A percentile compares a stretch with the other conserved stretches of the same genome.
Conservation (phyloP, 2,888 invertebrate species). For the Caenorhabditis uteleia region DNA sequence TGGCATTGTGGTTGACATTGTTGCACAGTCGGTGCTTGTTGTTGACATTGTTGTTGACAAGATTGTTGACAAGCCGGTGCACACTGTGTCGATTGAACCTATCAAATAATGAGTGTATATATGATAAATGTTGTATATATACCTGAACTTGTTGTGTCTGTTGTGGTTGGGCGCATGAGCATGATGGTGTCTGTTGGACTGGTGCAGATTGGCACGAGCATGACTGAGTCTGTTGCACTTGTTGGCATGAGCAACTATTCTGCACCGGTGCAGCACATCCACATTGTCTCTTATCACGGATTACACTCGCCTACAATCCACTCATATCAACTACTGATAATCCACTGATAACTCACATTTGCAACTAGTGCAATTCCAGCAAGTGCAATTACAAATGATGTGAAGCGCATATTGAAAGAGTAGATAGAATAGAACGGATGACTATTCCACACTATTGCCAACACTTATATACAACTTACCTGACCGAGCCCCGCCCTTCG, state of each 20-base stretch:
- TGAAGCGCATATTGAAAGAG: constrained; percentile 29
- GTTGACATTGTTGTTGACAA: constrained; percentile 38
- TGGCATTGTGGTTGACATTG: constrained; percentile 45
- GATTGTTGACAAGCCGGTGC: constrained; percentile 48
- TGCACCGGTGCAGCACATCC: constrained; percentile 44
- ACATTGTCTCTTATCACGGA: constrained; percentile 54
- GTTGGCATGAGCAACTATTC: constrained; percentile 44
- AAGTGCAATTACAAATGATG: constrained; percentile 27
- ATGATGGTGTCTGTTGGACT: constrained; percentile 37
- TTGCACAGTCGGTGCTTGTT: constrained; percentile 18
- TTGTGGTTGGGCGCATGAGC: constrained; percentile 46
- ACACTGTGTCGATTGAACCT: constrained; percentile 44
- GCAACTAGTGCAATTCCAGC: constrained; percentile 30
- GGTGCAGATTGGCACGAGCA: constrained; percentile 50
- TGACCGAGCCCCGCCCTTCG: neutral
- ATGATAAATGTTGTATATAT: neutral
- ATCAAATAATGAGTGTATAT: neutral
- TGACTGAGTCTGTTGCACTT: constrained; percentile 39
- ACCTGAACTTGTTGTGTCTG: constrained; percentile 41
- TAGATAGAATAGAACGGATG: constrained; percentile 3
- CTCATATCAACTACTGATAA: neutral
- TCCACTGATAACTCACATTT: neutral
- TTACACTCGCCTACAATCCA: constrained; percentile 42
- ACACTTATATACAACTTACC: neutral
- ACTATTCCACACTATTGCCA: neutral